Percentiles rank a stretch among this genome's conserved stretches.
Conservation (phyloP, 64 coral and sea anemone genomes). For the Cladopsammia gracilis region DNA sequence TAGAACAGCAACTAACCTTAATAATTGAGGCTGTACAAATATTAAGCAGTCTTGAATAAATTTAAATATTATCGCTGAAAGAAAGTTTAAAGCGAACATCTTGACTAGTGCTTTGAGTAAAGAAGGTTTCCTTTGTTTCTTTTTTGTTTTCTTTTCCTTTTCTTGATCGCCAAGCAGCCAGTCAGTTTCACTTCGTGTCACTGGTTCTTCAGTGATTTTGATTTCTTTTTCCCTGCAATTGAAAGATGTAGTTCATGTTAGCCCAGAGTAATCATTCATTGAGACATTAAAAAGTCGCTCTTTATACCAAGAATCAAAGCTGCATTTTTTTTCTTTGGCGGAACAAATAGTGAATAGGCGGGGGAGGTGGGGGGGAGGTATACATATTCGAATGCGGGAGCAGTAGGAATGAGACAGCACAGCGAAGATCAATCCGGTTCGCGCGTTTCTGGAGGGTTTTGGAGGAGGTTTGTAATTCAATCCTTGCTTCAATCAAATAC, state of each 20-base stretch:
- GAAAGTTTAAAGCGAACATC: conserved; percentile 62
- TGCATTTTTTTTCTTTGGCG: too few relatives aligned
- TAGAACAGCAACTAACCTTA: conserved; percentile 42
- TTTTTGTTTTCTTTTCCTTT: conserved; percentile 33
- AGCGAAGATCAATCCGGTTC: too few relatives aligned
- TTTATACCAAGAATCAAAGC: not conserved
- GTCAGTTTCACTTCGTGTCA: conserved; percentile 20
- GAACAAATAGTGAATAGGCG: too few relatives aligned
- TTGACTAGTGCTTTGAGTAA: conserved; percentile 45
- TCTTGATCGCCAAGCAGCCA: conserved; percentile 19
- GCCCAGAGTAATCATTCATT: not conserved
- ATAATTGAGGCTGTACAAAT: conserved; percentile 75
- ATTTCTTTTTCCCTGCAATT: not conserved
- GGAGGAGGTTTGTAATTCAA: too few relatives aligned
- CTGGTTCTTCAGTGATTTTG: not conserved
- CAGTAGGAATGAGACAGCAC: too few relatives aligned
- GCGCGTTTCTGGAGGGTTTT: too few relatives aligned
- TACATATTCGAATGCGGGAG: too few relatives aligned
- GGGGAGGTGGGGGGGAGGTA: too few relatives aligned
- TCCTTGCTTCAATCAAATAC: too few relatives aligned
- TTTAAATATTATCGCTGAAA: conserved; percentile 64
- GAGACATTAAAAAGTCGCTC: not conserved
- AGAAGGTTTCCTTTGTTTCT: conserved; percentile 42
- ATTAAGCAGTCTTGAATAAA: conserved; percentile 67
- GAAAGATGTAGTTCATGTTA: not conserved